Evolutionary conservation across 2,113 vertebrate genomes (phyloP), one percentile per base, ranked within the genome.

Genomic region (Platycercus adscitus): DNA sequence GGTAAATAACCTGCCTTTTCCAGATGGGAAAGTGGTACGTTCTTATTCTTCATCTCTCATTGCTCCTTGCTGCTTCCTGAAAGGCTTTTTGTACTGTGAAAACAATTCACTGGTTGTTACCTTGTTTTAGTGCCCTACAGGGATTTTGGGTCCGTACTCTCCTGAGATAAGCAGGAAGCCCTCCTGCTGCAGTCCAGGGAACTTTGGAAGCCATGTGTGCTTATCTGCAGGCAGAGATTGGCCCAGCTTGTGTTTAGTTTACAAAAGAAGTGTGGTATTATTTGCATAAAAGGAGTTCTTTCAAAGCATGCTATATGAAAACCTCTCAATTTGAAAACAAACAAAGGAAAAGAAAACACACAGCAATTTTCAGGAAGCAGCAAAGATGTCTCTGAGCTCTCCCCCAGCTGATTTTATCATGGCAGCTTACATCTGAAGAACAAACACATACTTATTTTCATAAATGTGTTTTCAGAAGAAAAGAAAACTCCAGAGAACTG

Each of bases 81-180:
- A 96, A 87, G 63, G 73, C 43, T 92, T 95, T 97, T 93, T 91
- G 73, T 91, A n/a, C 63, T 28, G 70, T 50, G 78, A 91, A 93
- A 93, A 96, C 93, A 94, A 96, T 91, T 92, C 52, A 28, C 44
- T 82, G 58, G 69, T 94, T 95, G 86, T 93, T 96, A 95, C 86
- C 93, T 91, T 72, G 68, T 25, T 93, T 93, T 89, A 79, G 52
- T 84, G 77, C 72, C 88, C 93, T 69, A 81, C 21, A 31, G 88
- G 88, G 73, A 92, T 84, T 93, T 94, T 3, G 37, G 80, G 86
- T 2, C 1, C 41, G 1, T 11, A 64, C 35, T 75, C 58, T 44
- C 55, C 60, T 78, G 90, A 88, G 91, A 91, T 96, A 92, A 95
- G 88, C 39, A 65, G 73, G 52, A 64, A 88, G 55, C 43, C n/a